A percentile compares a stretch with the other conserved stretches of the same genome.
Evolutionary conservation across 2,888 invertebrate genomes (phyloP).

Genomic region (Polylopha cassiicola): DNA sequence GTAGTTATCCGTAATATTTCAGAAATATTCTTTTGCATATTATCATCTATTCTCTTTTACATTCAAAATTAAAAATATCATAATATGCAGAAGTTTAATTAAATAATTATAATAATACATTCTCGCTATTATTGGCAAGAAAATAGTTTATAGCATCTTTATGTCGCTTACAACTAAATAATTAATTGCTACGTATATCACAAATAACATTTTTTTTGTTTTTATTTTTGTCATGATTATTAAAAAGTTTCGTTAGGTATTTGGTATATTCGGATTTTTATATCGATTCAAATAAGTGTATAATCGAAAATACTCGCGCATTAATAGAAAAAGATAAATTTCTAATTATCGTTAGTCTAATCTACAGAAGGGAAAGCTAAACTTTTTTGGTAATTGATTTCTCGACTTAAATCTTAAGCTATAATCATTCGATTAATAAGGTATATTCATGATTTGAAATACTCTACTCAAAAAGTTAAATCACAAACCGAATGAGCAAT

Average conservation of each 20-base stretch:
- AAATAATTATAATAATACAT: not conserved
- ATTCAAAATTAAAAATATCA: too few species aligned
- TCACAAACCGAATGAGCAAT: too few species aligned
- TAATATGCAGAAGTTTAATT: too few species aligned
- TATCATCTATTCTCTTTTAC: too few species aligned
- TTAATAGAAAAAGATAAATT: constrained; percentile 18
- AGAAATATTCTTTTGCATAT: too few species aligned
- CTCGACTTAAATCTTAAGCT: constrained; percentile 19
- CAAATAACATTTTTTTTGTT: constrained; percentile 24
- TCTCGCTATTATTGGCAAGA: constrained; percentile 21
- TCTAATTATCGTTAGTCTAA: constrained; percentile 27
- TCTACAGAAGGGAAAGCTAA: constrained; percentile 36
- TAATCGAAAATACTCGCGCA: constrained; percentile 11
- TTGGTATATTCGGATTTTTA: constrained; percentile 13
- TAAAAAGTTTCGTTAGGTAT: constrained; percentile 19
- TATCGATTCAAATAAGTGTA: constrained; percentile 5
- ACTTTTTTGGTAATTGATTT: constrained; percentile 32
- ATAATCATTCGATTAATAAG: constrained; percentile 26
- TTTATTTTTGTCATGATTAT: constrained; percentile 19
- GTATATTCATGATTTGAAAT: constrained; percentile 13
- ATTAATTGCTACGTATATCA: constrained; percentile 28
- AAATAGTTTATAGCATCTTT: constrained; percentile 17
- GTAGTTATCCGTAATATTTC: too few species aligned
- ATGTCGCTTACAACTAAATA: constrained; percentile 17
- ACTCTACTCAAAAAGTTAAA: constrained; percentile 12